Base-by-base conservation (phyloP, 2,888 invertebrate genomes). In the Plebejus argus region DNA sequence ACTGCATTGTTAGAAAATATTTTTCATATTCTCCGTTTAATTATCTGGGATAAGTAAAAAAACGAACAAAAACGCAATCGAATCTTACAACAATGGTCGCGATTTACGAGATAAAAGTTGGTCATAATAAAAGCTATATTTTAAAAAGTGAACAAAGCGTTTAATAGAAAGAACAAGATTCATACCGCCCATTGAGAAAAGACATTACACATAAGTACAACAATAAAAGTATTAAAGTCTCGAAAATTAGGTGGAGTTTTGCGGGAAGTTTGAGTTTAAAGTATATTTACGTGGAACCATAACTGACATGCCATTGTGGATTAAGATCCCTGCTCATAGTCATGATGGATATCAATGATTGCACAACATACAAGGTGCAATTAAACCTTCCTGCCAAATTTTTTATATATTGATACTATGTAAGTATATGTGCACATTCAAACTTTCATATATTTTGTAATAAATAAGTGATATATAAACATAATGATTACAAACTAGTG, bases 131-230 rank as follows among this genome's bases (percentile, higher is more conserved):
- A 49, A 72, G 72, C 15, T 49, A 74, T 28, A 74, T 74, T 74
- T 74, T 49, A 49, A 66, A 45, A 49, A 72, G 45, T 49, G 74
- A 53, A 74, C 74, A 74, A 74, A 49, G 7, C 74, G 49, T 23
- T 74, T 74, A 45, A 74, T 49, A 53, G 74, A 49, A 53, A 74
- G 53, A 74, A 74, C 49, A 53, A 49, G 49, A 49, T 74, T 20
- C 72, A 45, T 53, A 18, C 53, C 18, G 4, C 53, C 53, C 53
- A 12, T 53, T 53, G 53, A 18, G 53, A 53, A 18, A 53, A 58
- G 20, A 58, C 58, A 58, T 58, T 58, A 58, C 58, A 58, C 58
- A 58, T 20, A 58, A 58, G 58, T 58, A 58, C 58, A 58, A 15
- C 20, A 8, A 58, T 58, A 58, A 58, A 58, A 58, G 58, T 66